Evolutionary conservation across 2,113 vertebrate species (phyloP), one percentile per base, ranked within the genome.

Genomic region (Dicentrarchus labrax): DNA sequence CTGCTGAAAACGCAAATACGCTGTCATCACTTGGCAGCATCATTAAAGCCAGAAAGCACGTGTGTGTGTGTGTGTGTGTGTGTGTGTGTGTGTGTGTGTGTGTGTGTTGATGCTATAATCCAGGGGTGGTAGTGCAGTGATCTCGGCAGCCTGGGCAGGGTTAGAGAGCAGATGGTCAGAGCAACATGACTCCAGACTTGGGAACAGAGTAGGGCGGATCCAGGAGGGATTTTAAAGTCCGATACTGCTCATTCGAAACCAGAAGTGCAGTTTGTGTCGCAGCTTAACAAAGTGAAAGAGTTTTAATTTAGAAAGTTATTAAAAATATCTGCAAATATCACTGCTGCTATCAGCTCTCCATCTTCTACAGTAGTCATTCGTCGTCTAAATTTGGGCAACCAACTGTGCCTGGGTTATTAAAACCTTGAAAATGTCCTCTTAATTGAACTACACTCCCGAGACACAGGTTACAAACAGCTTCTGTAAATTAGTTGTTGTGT

Each of bases 161-260:
- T 84, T 84, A 65, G 66, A 78, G 82, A 90, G 83, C 91, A 92
- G 92, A 93, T 93, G 91, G 91, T 89, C 76, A 10, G 62, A 80
- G 53, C 86, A 84, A 59, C 86, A 84, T 43, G 84, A 84, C 48
- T 85, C 78, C 75, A 72, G 78, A 88, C 77, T 81, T 41, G 65
- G 73, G 82, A 56, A 72, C 21, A 53, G 67, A 80, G 47, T 0
- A 39, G n/a, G 2, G 61, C 70, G 51, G 65, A 87, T 59, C 24
- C 59, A 19, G 48, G 2, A 11, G 54, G 69, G 83, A 74, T 70
- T 83, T 78, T 43, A 60, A 60, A 50, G 11, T 36, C 53, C 38
- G 67, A 83, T 75, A 62, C 69, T 56, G 56, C 80, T 76, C 77
- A 68, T 78, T 75, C 72, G 39, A 41, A 79, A 76, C 2, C 38